Percentiles rank a stretch among this genome's conserved stretches.
Evolutionary conservation across 2,888 invertebrate genomes (phyloP).

Genomic region (Cantharis flavilabris): DNA sequence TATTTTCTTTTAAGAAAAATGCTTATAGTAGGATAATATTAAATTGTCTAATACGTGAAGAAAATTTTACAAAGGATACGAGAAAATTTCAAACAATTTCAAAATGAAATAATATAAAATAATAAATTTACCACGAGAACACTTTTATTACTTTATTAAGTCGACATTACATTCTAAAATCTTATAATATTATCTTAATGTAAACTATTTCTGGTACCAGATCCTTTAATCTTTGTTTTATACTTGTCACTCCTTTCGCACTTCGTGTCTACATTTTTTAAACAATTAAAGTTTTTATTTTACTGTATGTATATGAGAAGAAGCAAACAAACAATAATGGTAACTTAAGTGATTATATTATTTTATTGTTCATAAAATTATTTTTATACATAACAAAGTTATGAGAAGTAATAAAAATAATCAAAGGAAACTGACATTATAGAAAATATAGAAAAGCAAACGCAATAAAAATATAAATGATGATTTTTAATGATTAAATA

Average conservation of each 20-base stretch:
- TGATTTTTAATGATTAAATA: no score
- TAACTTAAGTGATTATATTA: neutral
- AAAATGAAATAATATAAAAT: neutral
- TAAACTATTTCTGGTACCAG: neutral
- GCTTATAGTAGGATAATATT: neutral
- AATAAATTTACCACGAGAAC: neutral
- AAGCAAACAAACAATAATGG: neutral
- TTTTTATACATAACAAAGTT: no score
- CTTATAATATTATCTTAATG: neutral
- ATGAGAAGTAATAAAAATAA: no score
- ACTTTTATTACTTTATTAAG: neutral
- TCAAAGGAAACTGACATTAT: no score
- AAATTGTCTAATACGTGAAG: neutral
- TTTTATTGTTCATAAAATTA: no score
- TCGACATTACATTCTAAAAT: neutral
- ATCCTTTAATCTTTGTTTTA: neutral
- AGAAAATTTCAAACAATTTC: neutral
- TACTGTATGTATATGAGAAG: neutral
- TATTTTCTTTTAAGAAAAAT: neutral
- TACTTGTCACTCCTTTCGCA: neutral
- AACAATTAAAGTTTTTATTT: neutral
- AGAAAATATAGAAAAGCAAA: no score
- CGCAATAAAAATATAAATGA: no score
- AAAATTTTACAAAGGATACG: neutral
- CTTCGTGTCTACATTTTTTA: neutral